Conservation (phyloP, 2,888 invertebrate species). For the Chymomyza amoena region DNA sequence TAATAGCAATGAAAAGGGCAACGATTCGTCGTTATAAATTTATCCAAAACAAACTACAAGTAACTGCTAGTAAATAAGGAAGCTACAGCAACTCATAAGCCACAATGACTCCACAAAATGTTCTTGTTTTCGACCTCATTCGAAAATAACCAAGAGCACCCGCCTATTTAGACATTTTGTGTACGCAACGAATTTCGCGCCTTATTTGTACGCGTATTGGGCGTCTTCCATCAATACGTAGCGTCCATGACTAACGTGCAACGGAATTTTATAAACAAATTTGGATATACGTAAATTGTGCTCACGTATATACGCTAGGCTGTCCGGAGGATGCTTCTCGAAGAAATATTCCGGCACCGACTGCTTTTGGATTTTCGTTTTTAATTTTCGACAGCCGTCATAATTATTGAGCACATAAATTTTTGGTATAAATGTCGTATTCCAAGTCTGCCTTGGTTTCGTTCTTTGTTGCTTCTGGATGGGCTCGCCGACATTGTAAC, state of each 20-base stretch:
- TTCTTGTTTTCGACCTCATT: conserved; percentile 41
- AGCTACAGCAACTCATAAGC: not conserved
- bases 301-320: conserved; percentile 2
- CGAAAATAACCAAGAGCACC: conserved; percentile 14
- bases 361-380: conserved; percentile 4
- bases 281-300: not conserved
- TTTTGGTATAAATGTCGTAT: conserved; percentile 50
- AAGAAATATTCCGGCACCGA: conserved; percentile 23
- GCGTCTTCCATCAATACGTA: not conserved
- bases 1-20: not conserved
- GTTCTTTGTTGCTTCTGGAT: conserved; percentile 47
- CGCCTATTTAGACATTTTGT: not conserved
- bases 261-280: conserved; percentile 65
- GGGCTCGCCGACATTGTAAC: conserved; percentile 39
- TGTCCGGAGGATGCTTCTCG: conserved; percentile 39
- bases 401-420: conserved; percentile 58
- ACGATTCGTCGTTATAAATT: not conserved
- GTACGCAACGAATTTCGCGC: conserved; percentile 52
- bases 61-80: not conserved
- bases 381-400: conserved; percentile 34
- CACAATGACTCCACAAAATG: conserved; percentile 16
- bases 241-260: conserved; percentile 47
- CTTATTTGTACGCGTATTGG: conserved; percentile 54
- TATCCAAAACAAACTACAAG: not conserved
- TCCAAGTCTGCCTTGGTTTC: conserved; percentile 27